Conservation (phyloP, 2,797 vertebrate species). For the Eptatretus atami region DNA sequence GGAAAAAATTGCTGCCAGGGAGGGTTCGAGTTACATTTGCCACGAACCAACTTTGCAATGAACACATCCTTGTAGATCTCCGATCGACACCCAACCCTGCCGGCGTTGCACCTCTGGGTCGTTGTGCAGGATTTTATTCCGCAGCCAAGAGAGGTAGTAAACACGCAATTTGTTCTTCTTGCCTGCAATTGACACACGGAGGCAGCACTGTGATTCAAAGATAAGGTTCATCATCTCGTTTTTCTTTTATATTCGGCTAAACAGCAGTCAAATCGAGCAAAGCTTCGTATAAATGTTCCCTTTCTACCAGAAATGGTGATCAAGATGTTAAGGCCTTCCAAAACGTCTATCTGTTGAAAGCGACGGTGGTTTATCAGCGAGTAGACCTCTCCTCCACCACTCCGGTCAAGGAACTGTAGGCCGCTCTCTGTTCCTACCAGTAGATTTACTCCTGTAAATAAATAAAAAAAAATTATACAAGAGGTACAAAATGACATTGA, state of each 20-base stretch:
- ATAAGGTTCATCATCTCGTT: too few species aligned
- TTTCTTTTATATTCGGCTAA: too few species aligned
- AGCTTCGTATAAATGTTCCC: not conserved
- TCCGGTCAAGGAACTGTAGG: constrained; percentile 52
- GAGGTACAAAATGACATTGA: too few species aligned
- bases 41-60: constrained; percentile 83
- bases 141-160: constrained; percentile 88
- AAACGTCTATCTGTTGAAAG: constrained; percentile 77
- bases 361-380: constrained; percentile 53
- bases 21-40: too few species aligned
- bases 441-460: constrained; percentile 38
- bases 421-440: constrained; percentile 63
- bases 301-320: constrained; percentile 58
- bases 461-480: not conserved
- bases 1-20: too few species aligned
- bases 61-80: constrained; percentile 77
- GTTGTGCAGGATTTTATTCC: constrained; percentile 86
- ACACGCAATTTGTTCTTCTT: constrained; percentile 96
- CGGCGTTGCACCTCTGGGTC: constrained; percentile 95
- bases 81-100: constrained; percentile 85
- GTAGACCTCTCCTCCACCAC: constrained; percentile 62
- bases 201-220: too few species aligned
- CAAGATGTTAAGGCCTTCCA: constrained; percentile 64
- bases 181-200: constrained; percentile 17
- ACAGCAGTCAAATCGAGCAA: too few species aligned